Conservation (phyloP, 1,140 invertebrate species). For the Xylocopa sonorina region DNA sequence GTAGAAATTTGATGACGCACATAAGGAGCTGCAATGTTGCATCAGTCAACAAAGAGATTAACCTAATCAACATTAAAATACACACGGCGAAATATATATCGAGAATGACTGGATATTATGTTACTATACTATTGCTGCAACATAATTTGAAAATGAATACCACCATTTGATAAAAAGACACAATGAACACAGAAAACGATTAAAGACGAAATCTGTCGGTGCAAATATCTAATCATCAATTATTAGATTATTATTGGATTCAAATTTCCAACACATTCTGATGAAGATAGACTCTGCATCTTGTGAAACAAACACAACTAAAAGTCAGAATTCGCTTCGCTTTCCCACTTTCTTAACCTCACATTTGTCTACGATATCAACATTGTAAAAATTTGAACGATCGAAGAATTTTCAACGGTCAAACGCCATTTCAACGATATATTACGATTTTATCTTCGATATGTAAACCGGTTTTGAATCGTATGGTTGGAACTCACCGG, state of each 20-base stretch:
- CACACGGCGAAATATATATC: background rate
- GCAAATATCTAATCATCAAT: background rate
- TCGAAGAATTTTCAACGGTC: background rate
- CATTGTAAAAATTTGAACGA: too few relatives aligned
- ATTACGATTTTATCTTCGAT: background rate
- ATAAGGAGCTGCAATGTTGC: background rate
- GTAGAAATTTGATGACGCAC: background rate
- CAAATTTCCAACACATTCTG: conserved; percentile 32
- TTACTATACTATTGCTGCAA: background rate
- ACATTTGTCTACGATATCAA: background rate
- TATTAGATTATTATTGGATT: conserved; percentile 25
- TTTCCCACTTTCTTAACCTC: too few relatives aligned
- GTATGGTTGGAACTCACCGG: conserved; percentile 65
- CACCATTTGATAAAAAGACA: background rate
- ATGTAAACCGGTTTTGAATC: conserved; percentile 4
- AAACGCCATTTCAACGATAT: background rate
- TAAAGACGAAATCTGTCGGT: background rate
- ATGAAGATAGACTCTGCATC: conserved; percentile 52
- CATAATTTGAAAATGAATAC: background rate
- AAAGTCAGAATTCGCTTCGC: conserved; percentile 24
- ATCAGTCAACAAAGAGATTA: background rate
- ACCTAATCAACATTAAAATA: background rate
- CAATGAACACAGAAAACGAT: background rate
- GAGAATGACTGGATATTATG: background rate
- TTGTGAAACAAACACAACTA: conserved; percentile 33